These are phyloP conservation scores for Pangasianodon hypophthalmus DNA, from an alignment of 2,113 vertebrate species.

Conservation along the genomic window DNA sequence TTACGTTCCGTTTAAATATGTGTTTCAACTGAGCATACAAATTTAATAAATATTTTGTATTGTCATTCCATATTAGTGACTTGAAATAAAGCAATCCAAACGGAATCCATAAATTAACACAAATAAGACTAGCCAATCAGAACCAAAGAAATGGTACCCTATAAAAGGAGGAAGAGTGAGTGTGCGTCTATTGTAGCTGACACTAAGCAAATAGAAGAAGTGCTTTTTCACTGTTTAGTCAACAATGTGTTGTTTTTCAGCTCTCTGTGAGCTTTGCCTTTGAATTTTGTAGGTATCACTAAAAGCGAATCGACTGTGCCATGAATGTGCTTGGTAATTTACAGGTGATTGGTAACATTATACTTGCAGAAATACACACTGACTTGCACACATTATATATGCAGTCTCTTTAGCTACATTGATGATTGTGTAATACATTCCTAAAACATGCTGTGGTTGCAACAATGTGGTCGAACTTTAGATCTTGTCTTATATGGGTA, in stretches of 20 bases:
- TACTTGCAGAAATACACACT: neutral
- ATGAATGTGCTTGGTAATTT: neutral
- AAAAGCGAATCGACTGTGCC: neutral
- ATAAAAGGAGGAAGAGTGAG: neutral
- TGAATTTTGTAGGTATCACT: neutral
- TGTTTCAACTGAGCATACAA: neutral
- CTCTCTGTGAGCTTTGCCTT: neutral
- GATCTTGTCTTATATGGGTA: conserved; percentile 14
- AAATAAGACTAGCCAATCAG: neutral
- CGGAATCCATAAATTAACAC: neutral
- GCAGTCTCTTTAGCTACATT: conserved; percentile 33
- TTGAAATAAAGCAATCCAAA: neutral
- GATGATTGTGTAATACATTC: conserved; percentile 40
- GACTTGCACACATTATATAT: conserved; percentile 16
- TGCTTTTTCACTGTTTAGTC: neutral
- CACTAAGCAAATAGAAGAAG: neutral
- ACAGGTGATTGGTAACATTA: neutral
- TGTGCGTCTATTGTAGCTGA: neutral
- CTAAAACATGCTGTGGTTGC: conserved; percentile 32
- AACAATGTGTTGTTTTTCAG: neutral
- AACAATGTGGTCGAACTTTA: conserved; percentile 18
- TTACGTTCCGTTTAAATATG: neutral
- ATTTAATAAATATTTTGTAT: neutral
- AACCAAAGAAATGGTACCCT: neutral
- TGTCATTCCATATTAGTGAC: neutral